Percentiles rank a stretch among this genome's conserved stretches.
phyloP scores from a whole-genome alignment of 2,113 vertebrate genomes.

The Ramphastos sulfuratus region DNA sequence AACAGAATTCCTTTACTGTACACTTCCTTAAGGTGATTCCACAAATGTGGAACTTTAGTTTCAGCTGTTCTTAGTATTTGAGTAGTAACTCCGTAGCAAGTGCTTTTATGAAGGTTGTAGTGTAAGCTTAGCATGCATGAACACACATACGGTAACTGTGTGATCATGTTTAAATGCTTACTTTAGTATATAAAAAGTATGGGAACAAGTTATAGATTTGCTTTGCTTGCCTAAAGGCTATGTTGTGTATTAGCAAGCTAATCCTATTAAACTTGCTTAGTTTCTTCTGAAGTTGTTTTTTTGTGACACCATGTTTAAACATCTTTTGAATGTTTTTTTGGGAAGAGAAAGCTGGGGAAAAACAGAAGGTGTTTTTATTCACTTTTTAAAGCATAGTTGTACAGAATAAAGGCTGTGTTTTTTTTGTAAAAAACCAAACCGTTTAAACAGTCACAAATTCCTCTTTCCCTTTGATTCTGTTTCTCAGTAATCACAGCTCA shows the following conservation, averaged over 20 bases:
- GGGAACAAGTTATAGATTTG: background rate
- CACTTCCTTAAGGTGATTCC: background rate
- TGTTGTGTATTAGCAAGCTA: background rate
- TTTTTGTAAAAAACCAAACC: background rate
- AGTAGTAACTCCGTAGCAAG: background rate
- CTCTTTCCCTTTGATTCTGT: background rate
- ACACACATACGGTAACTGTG: no score
- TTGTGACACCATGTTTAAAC: background rate
- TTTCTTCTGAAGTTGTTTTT: background rate
- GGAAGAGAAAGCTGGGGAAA: background rate
- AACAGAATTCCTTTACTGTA: background rate
- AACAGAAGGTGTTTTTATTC: background rate
- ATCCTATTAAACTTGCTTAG: background rate
- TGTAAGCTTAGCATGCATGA: background rate
- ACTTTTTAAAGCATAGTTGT: background rate
- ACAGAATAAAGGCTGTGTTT: background rate
- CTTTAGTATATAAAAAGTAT: background rate
- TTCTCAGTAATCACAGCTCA: background rate
- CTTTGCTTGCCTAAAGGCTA: background rate
- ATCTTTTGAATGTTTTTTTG: background rate
- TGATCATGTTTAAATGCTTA: no score
- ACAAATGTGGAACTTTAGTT: background rate
- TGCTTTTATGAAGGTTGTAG: background rate
- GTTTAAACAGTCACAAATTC: background rate
- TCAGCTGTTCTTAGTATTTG: background rate